Evolutionary conservation across 2,797 vertebrate genomes (phyloP), one percentile per base, ranked within the genome.

Genomic region (Cygnus olor): DNA sequence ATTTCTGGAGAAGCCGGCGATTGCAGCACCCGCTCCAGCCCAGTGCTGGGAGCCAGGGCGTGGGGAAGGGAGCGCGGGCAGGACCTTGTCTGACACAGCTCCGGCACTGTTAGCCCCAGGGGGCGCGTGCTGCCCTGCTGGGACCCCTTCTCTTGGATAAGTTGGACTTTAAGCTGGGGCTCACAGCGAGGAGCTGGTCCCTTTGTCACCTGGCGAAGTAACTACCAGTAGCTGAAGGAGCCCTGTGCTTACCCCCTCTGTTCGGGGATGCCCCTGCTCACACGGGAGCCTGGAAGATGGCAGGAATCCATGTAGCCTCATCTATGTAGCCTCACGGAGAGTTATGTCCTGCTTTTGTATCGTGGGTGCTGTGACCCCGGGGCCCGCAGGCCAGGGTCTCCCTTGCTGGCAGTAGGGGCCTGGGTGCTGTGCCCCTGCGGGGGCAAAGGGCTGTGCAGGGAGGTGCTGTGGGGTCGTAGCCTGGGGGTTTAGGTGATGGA

Each of bases 31-130:
- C 60, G 66, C 38, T 47, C 14, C 61, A 68, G 58, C 45, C 27
- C 25, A 32, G 51, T 0, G 0, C 0, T 0, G 51, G 32, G 22
- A 91, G 70, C 58, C 3, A 1, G 44, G 44, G 14, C 34, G 10
- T 7, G 6, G 74, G 49, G 44, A 74, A 42, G 30, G 51, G 24
- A 72, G 30, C 0, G 0, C 0, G 0, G 38, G 5, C 65, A 90
- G 73, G 28, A 63, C 34, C 15, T 81, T 0, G 0, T 28, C 53
- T 15, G 3, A 1, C 56, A 54, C 14, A 32, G 36, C 6, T 66
- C 14, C 2, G 5, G 13, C 51, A 36, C 44, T 65, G 80, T 44
- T 34, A 53, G 49, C 18, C 36, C n/a, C 65, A 30, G 40, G 70
- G n/a, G 64, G 25, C 1, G 0, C 53, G 60, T 25, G 44, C 44